Evolutionary conservation across 2,797 vertebrate species (phyloP).

Genomic region (Halcyon badia): DNA sequence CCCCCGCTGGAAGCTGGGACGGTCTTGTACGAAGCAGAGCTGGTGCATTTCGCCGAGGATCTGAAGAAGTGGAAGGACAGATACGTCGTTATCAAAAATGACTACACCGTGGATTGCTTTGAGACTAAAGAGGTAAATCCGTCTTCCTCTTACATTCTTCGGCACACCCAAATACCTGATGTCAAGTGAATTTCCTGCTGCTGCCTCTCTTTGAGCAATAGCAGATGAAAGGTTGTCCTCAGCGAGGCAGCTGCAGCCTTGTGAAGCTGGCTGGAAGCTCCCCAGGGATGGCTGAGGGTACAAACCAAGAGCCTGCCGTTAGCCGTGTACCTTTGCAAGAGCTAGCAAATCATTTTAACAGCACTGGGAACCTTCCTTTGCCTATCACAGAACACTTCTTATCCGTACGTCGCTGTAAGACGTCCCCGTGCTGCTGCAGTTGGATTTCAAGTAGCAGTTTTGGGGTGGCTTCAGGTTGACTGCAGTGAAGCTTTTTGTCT

Average conservation of each 20-base stretch:
- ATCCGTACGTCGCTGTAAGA: background rate
- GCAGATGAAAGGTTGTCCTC: background rate
- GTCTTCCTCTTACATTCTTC: background rate
- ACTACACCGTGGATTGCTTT: conserved; percentile 89
- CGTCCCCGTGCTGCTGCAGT: background rate
- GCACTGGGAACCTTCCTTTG: background rate
- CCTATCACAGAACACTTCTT: background rate
- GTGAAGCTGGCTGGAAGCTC: background rate
- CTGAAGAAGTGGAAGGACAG: conserved; percentile 91
- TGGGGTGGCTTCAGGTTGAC: background rate
- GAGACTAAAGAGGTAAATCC: conserved; percentile 88
- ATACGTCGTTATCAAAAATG: conserved; percentile 87
- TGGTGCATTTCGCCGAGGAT: conserved; percentile 85
- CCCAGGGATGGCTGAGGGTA: background rate
- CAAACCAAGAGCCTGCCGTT: background rate
- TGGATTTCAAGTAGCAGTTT: background rate
- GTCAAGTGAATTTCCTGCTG: background rate
- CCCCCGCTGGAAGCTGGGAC: conserved; percentile 65
- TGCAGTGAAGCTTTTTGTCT: background rate
- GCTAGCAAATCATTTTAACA: background rate
- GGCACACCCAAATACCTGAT: rapidly evolving
- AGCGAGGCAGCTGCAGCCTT: rapidly evolving
- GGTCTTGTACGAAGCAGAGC: conserved; percentile 85
- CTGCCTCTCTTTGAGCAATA: background rate
- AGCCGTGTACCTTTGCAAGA: background rate